These are phyloP conservation scores for Agrilus planipennis DNA, from an alignment of 1,140 invertebrate species.

Conservation along the genomic window DNA sequence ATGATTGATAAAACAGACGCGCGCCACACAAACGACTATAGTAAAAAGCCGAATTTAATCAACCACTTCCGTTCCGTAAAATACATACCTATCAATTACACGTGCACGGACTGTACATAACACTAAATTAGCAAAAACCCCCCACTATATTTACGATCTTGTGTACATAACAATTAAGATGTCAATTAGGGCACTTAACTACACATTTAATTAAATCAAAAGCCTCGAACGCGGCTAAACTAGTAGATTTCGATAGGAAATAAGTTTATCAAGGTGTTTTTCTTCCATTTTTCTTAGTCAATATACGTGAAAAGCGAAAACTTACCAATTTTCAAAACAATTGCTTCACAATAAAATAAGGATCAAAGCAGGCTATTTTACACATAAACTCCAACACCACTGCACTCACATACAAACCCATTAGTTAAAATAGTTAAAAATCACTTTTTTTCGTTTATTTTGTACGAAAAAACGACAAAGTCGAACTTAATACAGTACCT, in stretches of 20 bases:
- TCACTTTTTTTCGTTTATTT: slow-evolving; percentile 2
- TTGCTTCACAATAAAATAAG: slow-evolving; percentile 14
- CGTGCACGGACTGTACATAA: slow-evolving; percentile 13
- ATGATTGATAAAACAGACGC: slow-evolving; percentile 11
- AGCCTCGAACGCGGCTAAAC: not conserved
- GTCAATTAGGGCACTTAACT: slow-evolving; percentile 20
- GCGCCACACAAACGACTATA: slow-evolving; percentile 10
- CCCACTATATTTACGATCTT: slow-evolving; percentile 7
- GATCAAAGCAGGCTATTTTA: not conserved
- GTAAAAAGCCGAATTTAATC: too few species aligned
- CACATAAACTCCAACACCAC: not conserved
- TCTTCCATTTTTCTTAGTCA: not conserved
- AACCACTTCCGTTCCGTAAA: too few species aligned
- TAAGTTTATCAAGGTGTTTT: not conserved
- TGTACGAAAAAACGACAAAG: slow-evolving; percentile 3
- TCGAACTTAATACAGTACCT: slow-evolving; percentile 8
- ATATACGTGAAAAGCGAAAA: slow-evolving; percentile 2
- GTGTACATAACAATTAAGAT: slow-evolving; percentile 23
- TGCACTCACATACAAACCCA: slow-evolving; percentile 2
- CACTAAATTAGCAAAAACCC: slow-evolving; percentile 18
- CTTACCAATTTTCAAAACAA: slow-evolving; percentile 13
- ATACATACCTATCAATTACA: slow-evolving; percentile 12
- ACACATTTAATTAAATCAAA: slow-evolving; percentile 8
- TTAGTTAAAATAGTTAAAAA: not conserved
- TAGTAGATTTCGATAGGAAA: not conserved